Evolutionary conservation across 2,113 vertebrate species (phyloP), one percentile per base, ranked within the genome.

Genomic region (Lethenteron reissneri): DNA sequence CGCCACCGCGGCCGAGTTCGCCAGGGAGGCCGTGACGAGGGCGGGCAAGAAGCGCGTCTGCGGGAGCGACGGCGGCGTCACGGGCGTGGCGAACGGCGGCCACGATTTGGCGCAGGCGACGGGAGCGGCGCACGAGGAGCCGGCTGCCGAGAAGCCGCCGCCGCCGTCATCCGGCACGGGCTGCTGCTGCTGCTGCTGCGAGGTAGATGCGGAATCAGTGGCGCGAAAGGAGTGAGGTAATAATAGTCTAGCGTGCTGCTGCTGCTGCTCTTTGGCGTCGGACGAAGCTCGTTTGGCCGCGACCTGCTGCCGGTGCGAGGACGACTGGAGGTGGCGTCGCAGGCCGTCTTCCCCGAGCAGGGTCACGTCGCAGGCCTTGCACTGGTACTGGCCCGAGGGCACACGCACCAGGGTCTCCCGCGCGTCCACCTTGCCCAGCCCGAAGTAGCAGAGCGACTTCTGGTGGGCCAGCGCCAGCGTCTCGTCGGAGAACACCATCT

Each of bases 241-340:
- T 41, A 41, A 41, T 99, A 99, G 92, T 97, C 95, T 97, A 96
- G 95, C 89, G 64, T 25, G n/a, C 25, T 17, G 64, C 64, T 41
- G 25, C 25, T 41, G 41, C 96, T 99, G 95, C 95, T 99, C 95
- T 99, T 99, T 99, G 92, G 95, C 95, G 95, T 99, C 95, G 95
- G 91, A 97, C 95, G 96, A 95, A 95, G 91, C 95, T 97, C 97
- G 91, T 97, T 96, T 99, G 95, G 97, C 97, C 96, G 95, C 41
- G 41, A 41, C 97, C 95, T 97, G 96, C 90, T 97, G 92, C 96
- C 95, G 97, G 95, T 99, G 95, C 91, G 95, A 95, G 95, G 92
- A 95, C 86, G 95, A 96, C 90, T 96, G 92, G 84, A 99, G 92
- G 85, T 99, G 95, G 90, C 95, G 90, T 88, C 92, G 88, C 83